phyloP scores from a whole-genome alignment of 2,113 vertebrate genomes.

The Tetraodon nigroviridis region DNA sequence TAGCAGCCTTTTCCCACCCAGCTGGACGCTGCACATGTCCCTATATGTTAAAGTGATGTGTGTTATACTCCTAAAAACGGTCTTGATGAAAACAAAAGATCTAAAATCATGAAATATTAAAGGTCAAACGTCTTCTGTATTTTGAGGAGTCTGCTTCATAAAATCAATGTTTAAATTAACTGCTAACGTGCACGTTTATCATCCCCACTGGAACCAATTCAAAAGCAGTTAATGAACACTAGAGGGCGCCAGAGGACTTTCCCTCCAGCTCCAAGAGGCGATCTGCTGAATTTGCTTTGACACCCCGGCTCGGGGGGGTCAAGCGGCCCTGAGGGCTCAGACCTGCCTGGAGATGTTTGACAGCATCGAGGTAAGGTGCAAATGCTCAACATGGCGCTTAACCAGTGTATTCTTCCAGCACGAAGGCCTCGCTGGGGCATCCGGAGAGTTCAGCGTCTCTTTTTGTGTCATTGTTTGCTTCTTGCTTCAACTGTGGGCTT shows the following conservation, averaged over 20 bases:
- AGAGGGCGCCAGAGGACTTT: constrained; percentile 59
- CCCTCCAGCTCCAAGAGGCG: not conserved
- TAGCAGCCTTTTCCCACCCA: too few relatives aligned
- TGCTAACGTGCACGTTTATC: not conserved
- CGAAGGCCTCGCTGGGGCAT: not conserved
- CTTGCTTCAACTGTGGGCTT: constrained; percentile 84
- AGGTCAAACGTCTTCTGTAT: too few relatives aligned
- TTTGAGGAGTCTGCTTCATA: too few relatives aligned
- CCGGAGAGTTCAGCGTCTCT: not conserved
- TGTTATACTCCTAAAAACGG: not conserved
- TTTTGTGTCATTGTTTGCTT: constrained; percentile 79
- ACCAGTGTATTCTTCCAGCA: too few relatives aligned
- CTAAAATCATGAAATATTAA: too few relatives aligned
- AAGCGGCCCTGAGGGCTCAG: constrained; percentile 21
- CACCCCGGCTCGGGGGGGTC: constrained; percentile 22
- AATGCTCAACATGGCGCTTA: too few relatives aligned
- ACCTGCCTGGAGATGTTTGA: not conserved
- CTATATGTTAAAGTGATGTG: too few relatives aligned
- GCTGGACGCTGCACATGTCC: too few relatives aligned
- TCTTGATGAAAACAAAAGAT: constrained; percentile 12
- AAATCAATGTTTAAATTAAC: not conserved
- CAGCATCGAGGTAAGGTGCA: not conserved
- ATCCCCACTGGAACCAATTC: too few relatives aligned
- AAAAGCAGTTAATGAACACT: constrained; percentile 36
- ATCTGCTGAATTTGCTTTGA: not conserved